phyloP scores from a whole-genome alignment of 1,140 invertebrate species.

The Bombyx mandarina region DNA sequence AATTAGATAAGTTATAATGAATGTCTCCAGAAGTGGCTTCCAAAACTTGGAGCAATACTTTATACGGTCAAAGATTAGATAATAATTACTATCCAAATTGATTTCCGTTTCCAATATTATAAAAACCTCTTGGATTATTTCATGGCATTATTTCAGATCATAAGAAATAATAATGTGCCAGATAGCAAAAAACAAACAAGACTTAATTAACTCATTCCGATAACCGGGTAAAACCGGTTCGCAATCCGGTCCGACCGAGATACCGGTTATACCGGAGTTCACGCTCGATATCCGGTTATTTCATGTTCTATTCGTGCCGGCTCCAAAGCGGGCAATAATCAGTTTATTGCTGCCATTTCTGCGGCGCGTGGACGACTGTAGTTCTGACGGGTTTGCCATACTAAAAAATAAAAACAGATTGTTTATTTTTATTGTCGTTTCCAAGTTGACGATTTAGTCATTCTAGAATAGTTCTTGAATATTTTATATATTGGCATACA shows the following conservation, averaged over 20 bases:
- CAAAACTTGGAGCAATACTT: not conserved
- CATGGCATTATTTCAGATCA: not conserved
- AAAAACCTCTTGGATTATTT: not conserved
- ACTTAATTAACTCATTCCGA: not conserved
- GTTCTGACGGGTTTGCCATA: not conserved
- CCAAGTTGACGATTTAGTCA: too few relatives aligned
- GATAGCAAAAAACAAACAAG: not conserved
- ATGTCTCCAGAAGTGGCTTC: not conserved
- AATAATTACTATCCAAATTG: too few relatives aligned
- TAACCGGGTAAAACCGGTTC: not conserved
- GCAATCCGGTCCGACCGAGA: not conserved
- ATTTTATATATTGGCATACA: too few relatives aligned
- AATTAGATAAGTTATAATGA: too few relatives aligned
- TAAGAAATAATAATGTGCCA: not conserved
- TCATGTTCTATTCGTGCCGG: constrained; percentile 2
- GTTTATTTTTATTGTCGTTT: too few relatives aligned
- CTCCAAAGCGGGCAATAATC: constrained; percentile 5
- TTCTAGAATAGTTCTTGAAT: too few relatives aligned
- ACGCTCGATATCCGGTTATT: constrained; percentile 1
- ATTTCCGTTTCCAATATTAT: too few relatives aligned
- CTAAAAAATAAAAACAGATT: not conserved
- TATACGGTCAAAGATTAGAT: not conserved
- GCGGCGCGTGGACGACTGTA: not conserved
- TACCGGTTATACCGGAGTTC: constrained; percentile 1
- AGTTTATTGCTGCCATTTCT: constrained; percentile 4